Evolutionary conservation across 2,888 invertebrate genomes (phyloP), one percentile per base, ranked within the genome.

Genomic region (Leucophenga maculata): DNA sequence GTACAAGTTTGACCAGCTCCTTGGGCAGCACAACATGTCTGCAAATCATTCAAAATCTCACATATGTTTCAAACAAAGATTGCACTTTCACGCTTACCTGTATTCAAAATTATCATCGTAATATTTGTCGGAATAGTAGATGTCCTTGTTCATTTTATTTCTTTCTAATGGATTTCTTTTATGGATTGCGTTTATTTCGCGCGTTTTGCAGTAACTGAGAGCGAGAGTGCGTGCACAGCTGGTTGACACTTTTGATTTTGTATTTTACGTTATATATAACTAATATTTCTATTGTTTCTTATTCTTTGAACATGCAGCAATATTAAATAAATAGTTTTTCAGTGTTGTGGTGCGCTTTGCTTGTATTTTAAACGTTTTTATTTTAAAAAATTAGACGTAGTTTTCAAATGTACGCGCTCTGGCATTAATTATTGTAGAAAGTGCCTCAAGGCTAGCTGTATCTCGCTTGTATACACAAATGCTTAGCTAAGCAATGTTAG

Each of bases 1-100:
- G 98, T 26, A 98, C 95, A 73, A 94, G 89, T 87, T 96, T 95
- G 0, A 94, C 94, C 89, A 98, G 91, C 77, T 98, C 97, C 88
- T 96, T 97, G 0, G 98, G 97, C 73, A 98, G 89, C 71, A 97
- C 95, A 59, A 98, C 98, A 91, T 98, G 98, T 86, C 98, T 98
- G 20, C 44, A 60, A 62, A 50, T 50, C 46, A 64, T 16, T 64
- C n/a, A 68, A 18, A 44, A 31, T 32, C 18, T 13, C 20, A 59
- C 32, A 18, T 50, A 65, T 52, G 32, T 22, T 48, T 4, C 18
- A 26, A 26, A 26, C 2, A 26, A 52, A 22, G 31, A 39, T 50
- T 64, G 13, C n/a, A 6, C 0, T 48, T 59, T 39, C 11, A 18
- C 26, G 26, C 89, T 88, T 91, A 97, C 97, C 97, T 94, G 91